Percentiles rank a stretch among this genome's conserved stretches.
These are phyloP conservation scores for Nerophis ophidion DNA, from an alignment of 2,113 vertebrate species.

Conservation along the genomic window DNA sequence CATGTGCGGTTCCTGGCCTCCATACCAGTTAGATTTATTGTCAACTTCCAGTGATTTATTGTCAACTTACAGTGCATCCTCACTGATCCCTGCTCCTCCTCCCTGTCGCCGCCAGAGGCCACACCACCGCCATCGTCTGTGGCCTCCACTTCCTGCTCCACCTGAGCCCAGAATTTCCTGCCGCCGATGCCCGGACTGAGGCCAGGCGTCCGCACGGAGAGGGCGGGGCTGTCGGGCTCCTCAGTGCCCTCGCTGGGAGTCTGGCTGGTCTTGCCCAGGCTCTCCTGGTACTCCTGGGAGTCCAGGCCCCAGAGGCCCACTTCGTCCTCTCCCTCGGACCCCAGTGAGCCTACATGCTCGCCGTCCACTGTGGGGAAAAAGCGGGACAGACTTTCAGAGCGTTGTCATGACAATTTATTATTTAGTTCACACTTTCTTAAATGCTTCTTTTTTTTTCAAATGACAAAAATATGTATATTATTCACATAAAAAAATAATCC, in stretches of 20 bases:
- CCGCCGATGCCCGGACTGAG: constrained; percentile 50
- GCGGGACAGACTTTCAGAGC: background rate
- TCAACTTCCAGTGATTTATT: constrained; percentile 53
- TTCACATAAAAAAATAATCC: too few relatives aligned
- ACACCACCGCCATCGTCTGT: constrained; percentile 18
- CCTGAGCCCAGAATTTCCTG: constrained; percentile 56
- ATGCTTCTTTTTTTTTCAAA: too few relatives aligned
- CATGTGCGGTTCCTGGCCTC: constrained; percentile 1
- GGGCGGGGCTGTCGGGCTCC: constrained; percentile 62
- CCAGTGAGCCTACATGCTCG: constrained; percentile 61
- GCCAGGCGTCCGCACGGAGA: constrained; percentile 35
- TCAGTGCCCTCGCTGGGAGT: constrained; percentile 69
- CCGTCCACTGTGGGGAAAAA: constrained; percentile 49
- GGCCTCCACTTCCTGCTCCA: constrained; percentile 39
- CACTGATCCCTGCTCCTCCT: constrained; percentile 36
- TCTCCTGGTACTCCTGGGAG: constrained; percentile 64
- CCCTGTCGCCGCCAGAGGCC: constrained; percentile 20
- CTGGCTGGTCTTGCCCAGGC: constrained; percentile 67
- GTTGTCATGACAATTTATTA: background rate
- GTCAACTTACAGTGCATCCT: constrained; percentile 65
- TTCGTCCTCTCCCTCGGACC: constrained; percentile 75
- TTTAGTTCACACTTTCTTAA: too few relatives aligned
- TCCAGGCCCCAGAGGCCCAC: constrained; percentile 67
- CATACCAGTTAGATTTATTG: constrained; percentile 7
- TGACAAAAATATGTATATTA: too few relatives aligned